Conservation (phyloP, 2,888 invertebrate genomes). For the Lacanobia oleracea region DNA sequence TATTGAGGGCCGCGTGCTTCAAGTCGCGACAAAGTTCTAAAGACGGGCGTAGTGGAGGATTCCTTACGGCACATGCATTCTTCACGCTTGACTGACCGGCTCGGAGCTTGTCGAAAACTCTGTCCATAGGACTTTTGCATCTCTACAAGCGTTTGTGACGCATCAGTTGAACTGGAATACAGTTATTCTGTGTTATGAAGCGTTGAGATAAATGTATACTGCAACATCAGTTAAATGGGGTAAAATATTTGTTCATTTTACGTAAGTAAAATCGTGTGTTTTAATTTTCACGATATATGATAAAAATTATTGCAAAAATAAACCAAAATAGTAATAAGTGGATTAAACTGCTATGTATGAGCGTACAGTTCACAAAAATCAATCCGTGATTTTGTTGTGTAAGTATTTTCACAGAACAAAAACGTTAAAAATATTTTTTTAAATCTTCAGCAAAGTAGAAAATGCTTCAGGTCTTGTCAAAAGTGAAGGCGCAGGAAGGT, state of each 20-base stretch:
- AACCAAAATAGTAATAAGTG: background rate
- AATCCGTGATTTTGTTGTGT: too few species aligned
- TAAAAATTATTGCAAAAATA: background rate
- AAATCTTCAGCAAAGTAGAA: conserved; percentile 18
- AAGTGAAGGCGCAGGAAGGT: conserved; percentile 64
- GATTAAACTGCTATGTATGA: background rate
- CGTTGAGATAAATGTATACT: background rate
- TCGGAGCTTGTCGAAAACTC: conserved; percentile 58
- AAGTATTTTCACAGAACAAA: background rate
- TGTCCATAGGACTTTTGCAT: conserved; percentile 51
- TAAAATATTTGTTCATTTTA: background rate
- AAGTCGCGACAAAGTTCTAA: conserved; percentile 63
- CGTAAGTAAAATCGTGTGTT: too few species aligned
- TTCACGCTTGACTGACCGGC: conserved; percentile 74
- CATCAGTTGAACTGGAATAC: conserved; percentile 29
- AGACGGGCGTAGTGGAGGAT: conserved; percentile 75
- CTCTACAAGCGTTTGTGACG: conserved; percentile 40
- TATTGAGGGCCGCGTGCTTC: conserved; percentile 73
- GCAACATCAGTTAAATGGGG: background rate
- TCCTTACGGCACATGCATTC: conserved; percentile 75
- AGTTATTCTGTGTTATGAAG: conserved; percentile 9
- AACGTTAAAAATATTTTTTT: background rate
- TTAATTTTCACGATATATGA: background rate
- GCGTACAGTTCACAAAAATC: too few species aligned
- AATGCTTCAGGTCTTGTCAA: conserved; percentile 63